Conservation (phyloP, 2,888 invertebrate genomes). For the Campoplex nolae region DNA sequence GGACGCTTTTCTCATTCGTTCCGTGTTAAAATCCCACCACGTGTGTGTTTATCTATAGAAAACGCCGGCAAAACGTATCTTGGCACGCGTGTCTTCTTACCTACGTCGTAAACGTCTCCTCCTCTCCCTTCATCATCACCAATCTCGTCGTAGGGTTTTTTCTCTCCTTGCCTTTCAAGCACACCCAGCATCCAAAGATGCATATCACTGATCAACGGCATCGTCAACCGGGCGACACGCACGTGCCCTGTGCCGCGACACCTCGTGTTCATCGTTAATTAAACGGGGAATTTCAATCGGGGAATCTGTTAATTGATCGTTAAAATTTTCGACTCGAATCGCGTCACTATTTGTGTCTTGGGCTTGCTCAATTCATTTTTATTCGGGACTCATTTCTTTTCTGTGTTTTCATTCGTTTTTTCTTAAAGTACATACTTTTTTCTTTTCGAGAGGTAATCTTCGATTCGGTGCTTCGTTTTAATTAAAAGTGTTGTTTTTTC, state of each 20-base stretch:
- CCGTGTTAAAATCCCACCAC: slow-evolving; percentile 41
- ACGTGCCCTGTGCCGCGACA: slow-evolving; percentile 38
- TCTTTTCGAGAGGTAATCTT: not conserved
- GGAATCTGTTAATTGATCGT: slow-evolving; percentile 31
- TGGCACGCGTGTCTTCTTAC: slow-evolving; percentile 59
- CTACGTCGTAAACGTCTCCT: slow-evolving; percentile 16
- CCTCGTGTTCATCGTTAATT: slow-evolving; percentile 47
- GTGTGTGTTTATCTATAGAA: slow-evolving; percentile 45
- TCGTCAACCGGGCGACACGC: slow-evolving; percentile 30
- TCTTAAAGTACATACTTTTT: not conserved
- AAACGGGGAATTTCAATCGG: slow-evolving; percentile 32
- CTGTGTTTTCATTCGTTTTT: not conserved
- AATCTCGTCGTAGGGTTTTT: slow-evolving; percentile 45
- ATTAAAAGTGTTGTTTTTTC: not conserved
- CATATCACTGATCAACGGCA: slow-evolving; percentile 43
- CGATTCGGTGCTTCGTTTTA: no score
- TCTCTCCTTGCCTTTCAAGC: slow-evolving; percentile 23
- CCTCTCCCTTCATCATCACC: not conserved
- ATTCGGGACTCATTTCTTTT: not conserved
- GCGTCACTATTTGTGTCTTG: not conserved
- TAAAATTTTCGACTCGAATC: not conserved
- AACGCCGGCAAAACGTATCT: slow-evolving; percentile 54
- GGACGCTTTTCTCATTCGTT: slow-evolving; percentile 75
- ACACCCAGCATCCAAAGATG: slow-evolving; percentile 48
- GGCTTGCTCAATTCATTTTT: not conserved